Conservation (phyloP, 2,888 invertebrate species). For the Arge pagana region DNA sequence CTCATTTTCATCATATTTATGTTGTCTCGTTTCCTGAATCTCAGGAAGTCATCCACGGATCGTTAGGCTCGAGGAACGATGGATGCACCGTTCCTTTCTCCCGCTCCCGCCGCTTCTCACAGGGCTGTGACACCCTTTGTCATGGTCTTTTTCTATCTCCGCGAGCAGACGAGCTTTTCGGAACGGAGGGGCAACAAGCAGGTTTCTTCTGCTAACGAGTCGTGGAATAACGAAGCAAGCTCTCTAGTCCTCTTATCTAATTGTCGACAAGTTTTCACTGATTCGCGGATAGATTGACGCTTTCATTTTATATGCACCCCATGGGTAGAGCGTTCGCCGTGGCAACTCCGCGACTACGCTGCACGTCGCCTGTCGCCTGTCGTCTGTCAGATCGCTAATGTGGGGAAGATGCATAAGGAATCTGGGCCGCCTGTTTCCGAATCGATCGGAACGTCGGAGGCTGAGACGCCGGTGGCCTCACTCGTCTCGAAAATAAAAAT, state of each 20-base stretch:
- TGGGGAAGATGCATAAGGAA: conserved; percentile 40
- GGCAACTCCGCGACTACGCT: background rate
- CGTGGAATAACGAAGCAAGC: background rate
- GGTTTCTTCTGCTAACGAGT: background rate
- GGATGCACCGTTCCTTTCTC: conserved; percentile 5
- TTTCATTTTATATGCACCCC: conserved; percentile 25
- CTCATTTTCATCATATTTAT: background rate
- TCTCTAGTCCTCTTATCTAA: conserved; percentile 3
- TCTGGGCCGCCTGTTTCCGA: no score
- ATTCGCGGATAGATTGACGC: conserved; percentile 25
- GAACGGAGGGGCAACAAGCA: background rate
- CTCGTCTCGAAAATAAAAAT: no score
- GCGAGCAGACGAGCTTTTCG: no score
- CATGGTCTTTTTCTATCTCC: background rate
- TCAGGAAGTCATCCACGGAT: background rate
- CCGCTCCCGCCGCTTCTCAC: background rate
- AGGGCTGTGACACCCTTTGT: background rate
- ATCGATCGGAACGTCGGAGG: no score
- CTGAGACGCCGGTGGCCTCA: no score
- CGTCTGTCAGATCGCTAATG: conserved; percentile 36
- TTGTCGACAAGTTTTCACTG: conserved; percentile 25
- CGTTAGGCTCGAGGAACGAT: conserved; percentile 6
- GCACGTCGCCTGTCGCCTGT: conserved; percentile 26
- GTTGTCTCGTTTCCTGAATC: background rate
- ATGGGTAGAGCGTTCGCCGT: no score